Base-by-base conservation (phyloP, 2,888 invertebrate species). In the Aphidius colemani region DNA sequence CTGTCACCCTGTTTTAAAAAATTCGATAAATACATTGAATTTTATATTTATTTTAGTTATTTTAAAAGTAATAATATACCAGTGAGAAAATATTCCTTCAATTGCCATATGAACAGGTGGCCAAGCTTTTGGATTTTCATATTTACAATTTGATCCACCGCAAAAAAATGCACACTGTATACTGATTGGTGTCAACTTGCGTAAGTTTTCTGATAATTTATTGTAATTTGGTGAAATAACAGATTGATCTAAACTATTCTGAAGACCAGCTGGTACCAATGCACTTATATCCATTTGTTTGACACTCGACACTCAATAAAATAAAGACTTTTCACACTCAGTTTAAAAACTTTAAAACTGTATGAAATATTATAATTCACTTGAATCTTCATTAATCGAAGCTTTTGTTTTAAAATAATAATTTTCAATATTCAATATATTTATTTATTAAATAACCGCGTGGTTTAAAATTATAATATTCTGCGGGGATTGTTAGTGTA, bases 121-220 rank as follows among this genome's bases (percentile, higher is more conserved):
- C 86, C 88, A 88, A 64, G 86, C 86, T 63, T 87, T 86, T 0
- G 88, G 86, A 70, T 85, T 86, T 78, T 93, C 93, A 82, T 94
- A 95, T 78, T 90, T 91, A 84, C 95, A 95, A 66, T 89, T 86
- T 46, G 88, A 84, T 0, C 95, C 95, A 1, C 94, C 93, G 81
- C 94, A 95, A 83, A 94, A 94, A 71, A 94, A 85, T 46, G 90
- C 89, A 78, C 94, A 94, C 77, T 91, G 90, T 64, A 91, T 84
- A 7, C 88, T 88, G 1, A 88, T 85, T 0, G 93, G 92, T 0
- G 93, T 86, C 67, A 85, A 83, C 59, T 86, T 85, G 46, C 90
- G 85, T 46, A 90, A 78, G 70, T 81, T 83, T 71, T 84, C 84
- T 0, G 84, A 84, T 41, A 84, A 67, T 71, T 83, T 83, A 74